Evolutionary conservation across 2,888 invertebrate genomes (phyloP), one percentile per base, ranked within the genome.

Genomic region (Hydraecia micacea): DNA sequence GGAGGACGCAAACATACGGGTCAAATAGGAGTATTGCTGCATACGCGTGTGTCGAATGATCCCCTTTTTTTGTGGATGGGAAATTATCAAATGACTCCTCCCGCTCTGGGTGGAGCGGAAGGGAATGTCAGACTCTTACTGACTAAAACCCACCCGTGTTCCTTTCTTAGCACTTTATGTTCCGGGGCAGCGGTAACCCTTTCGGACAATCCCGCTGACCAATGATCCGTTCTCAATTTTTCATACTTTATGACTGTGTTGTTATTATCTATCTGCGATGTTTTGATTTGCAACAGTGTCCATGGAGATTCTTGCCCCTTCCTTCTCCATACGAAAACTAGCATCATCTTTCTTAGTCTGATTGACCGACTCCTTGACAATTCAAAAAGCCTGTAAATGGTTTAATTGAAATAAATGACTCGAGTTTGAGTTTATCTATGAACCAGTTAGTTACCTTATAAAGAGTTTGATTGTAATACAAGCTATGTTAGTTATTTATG

Each of bases 1-100:
- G 46, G 70, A 72, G 73, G 58, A 55, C 21, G 77, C 66, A 80
- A 83, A 84, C 79, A 81, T 58, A 80, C 72, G 78, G 65, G 46
- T 79, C 75, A 68, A 75, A 79, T 76, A 79, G 28, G n/a, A 71
- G 66, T 75, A 80, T 75, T 66, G 69, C 46, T 76, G 55, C 66
- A 39, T 32, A 70, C 71, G 63, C n/a, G 13, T 62, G 39, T 2
- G 55, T 62, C 42, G 32, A 13, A 55, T 36, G 25, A 46, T 55
- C 0, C 36, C n/a, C n/a, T n/a, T n/a, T n/a, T n/a, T n/a, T n/a
- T n/a, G n/a, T n/a, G n/a, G n/a, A n/a, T n/a, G n/a, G n/a, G n/a
- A n/a, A n/a, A n/a, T n/a, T n/a, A n/a, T n/a, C n/a, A n/a, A n/a
- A n/a, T n/a, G n/a, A n/a, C n/a, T n/a, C n/a, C n/a, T n/a, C n/a